Conservation (phyloP, 2,797 vertebrate genomes). For the Spinus pinus region DNA sequence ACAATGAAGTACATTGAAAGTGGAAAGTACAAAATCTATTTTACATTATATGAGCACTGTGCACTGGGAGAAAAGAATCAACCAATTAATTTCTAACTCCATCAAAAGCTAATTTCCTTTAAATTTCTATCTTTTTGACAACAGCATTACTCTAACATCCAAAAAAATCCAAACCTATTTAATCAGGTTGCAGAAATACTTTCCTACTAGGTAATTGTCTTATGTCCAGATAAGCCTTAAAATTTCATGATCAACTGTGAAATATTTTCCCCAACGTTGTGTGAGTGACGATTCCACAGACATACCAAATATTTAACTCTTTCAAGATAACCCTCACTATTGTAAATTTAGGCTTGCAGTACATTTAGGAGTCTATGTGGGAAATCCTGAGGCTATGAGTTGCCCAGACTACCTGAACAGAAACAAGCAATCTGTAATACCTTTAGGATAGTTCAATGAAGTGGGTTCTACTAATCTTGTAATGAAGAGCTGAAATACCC, state of each 20-base stretch:
- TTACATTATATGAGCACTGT: not conserved
- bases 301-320: not conserved
- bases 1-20: not conserved
- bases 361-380: not conserved
- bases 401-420: not conserved
- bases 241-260: not conserved
- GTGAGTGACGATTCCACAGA: not conserved
- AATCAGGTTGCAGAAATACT: not conserved
- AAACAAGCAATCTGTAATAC: not conserved
- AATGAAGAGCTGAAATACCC: not conserved
- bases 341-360: not conserved
- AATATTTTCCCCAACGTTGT: not conserved
- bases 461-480: not conserved
- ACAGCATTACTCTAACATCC: not conserved
- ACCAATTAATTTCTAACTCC: not conserved
- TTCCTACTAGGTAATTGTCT: not conserved
- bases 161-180: not conserved
- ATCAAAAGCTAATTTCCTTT: not conserved
- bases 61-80: not conserved
- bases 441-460: not conserved
- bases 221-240: not conserved
- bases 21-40: not conserved
- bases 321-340: not conserved
- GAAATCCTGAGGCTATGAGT: not conserved
- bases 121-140: not conserved